Evolutionary conservation across 2,113 vertebrate genomes (phyloP).

Genomic region (Onychorhynchus coronatus): DNA sequence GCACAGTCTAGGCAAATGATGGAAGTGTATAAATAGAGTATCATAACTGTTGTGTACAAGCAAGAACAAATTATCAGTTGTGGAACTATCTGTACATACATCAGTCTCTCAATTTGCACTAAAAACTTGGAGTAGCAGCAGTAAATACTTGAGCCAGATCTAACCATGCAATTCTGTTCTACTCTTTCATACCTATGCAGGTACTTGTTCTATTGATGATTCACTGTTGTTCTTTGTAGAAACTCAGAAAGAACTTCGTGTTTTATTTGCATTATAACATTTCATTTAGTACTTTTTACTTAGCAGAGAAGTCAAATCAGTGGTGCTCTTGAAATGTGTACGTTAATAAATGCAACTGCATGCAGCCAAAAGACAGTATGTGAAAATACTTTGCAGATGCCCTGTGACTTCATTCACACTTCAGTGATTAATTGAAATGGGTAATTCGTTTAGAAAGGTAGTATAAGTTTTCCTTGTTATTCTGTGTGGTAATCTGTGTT

Average conservation of each 20-base stretch:
- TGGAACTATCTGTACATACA: neutral
- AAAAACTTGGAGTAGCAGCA: neutral
- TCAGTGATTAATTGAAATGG: conserved; percentile 22
- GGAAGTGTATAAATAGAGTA: neutral
- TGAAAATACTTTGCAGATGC: conserved; percentile 8
- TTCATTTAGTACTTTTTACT: neutral
- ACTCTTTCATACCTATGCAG: neutral
- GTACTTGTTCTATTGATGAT: neutral
- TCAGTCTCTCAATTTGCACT: neutral
- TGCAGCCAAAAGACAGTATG: neutral
- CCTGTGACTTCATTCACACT: neutral
- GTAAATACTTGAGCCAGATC: neutral
- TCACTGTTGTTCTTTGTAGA: neutral
- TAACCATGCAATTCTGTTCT: neutral
- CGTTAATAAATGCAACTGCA: neutral
- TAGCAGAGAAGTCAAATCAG: neutral
- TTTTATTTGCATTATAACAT: neutral
- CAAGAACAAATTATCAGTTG: neutral
- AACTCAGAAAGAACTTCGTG: neutral
- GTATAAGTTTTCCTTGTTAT: conserved; percentile 23
- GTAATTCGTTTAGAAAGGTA: conserved; percentile 40
- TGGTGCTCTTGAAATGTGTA: neutral
- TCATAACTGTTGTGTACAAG: neutral
- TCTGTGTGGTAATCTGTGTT: conserved; percentile 31
- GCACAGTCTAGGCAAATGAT: neutral